Base-by-base conservation (phyloP, 2,797 vertebrate genomes). In the Onychomys torridus region DNA sequence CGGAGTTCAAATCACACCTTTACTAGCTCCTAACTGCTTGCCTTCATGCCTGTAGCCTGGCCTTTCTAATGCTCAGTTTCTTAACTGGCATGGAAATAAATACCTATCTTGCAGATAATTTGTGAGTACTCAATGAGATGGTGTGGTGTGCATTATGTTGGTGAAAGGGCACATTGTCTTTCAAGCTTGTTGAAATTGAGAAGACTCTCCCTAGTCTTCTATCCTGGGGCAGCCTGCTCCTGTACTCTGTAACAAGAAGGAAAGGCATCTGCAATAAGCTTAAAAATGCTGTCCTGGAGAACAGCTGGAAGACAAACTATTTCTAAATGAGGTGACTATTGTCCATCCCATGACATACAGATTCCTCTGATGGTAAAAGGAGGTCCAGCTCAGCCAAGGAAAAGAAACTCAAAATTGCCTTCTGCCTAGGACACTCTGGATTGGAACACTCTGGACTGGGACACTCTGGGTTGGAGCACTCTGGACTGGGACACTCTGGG, bases 1-100 rank as follows among this genome's bases (percentile, higher is more conserved):
- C 12, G n/a, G 90, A 88, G 55, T 97, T 95, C 96, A 91, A 94
- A 85, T 95, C 0, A 32, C 75, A 17, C 59, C 11, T 94, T n/a
- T 71, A 32, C 49, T 40, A 65, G 2, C 29, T 90, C 89, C 63
- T 67, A 61, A 63, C 16, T 73, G 2, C 93, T n/a, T 90, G 43
- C 85, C 17, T 73, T 73, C 73, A 34, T 17, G 17, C 2, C 61
- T 9, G 67, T 17, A 21, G 27, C 29, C 61, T 91, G 46, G 73
- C 37, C 7, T 86, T 52, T 61, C 23, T 52, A 81, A 89, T 29
- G 4, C 23, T 73, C 65, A 49, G 34, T 91, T 91, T 91, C 29
- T 21, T 93, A 19, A 87, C 43, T 88, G 87, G 67, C 55, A 55
- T 37, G 25, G 43, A 89, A 46, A 91, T 49, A 89, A 46, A 91